Evolutionary conservation across 92 coral and sea anemone genomes (phyloP).

Genomic region (Zoanthus gigantus): DNA sequence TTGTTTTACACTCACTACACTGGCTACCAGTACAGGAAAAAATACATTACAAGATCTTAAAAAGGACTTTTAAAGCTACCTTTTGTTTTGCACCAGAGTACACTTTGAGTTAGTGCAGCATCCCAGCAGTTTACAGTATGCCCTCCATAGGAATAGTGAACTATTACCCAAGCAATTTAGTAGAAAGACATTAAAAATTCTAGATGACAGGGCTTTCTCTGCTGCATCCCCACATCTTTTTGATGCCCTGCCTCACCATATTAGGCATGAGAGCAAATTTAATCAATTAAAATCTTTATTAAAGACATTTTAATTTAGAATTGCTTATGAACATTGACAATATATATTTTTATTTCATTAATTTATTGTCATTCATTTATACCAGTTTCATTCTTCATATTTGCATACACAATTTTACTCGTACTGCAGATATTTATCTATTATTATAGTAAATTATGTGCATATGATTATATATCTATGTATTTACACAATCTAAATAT

Average conservation of each 20-base stretch:
- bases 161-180: neutral
- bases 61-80: no score
- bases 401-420: neutral
- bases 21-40: no score
- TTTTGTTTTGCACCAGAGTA: no score
- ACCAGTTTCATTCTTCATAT: neutral
- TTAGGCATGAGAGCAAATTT: neutral
- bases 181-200: constrained; percentile 1
- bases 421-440: neutral
- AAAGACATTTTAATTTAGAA: constrained; percentile 16
- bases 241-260: neutral
- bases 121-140: constrained; percentile 1
- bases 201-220: neutral
- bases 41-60: no score
- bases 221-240: neutral
- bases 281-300: neutral
- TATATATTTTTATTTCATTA: neutral
- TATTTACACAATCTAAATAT: no score
- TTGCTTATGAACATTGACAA: neutral
- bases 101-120: constrained; percentile 1
- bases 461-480: neutral
- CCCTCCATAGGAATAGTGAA: constrained; percentile 2
- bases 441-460: neutral
- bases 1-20: neutral
- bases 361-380: neutral